Evolutionary conservation across 2,888 invertebrate species (phyloP).

Genomic region (Microchrysa polita): DNA sequence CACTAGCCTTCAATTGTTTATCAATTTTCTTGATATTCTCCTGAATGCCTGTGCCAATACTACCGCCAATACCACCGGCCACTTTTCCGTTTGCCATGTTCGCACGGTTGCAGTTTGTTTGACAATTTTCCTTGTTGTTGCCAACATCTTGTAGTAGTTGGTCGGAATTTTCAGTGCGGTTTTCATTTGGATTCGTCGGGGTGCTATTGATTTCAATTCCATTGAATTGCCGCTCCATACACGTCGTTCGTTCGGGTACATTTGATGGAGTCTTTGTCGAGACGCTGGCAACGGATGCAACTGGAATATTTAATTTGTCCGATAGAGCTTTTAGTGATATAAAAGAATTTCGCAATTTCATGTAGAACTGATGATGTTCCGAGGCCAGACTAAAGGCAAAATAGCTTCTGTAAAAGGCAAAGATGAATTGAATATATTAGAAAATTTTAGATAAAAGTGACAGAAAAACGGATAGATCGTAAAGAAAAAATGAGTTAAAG

Average conservation of each 20-base stretch:
- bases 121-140: background rate
- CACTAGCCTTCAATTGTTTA: slow-evolving; percentile 50
- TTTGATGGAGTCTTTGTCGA: background rate
- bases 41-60: slow-evolving; percentile 27
- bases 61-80: background rate
- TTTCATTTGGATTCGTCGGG: slow-evolving; percentile 4
- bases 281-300: slow-evolving; percentile 53
- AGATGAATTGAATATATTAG: too few relatives aligned
- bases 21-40: slow-evolving; percentile 50
- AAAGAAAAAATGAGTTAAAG: too few relatives aligned
- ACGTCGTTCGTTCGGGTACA: background rate
- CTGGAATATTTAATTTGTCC: slow-evolving; percentile 69
- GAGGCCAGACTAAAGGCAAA: slow-evolving; percentile 81
- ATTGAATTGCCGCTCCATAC: slow-evolving; percentile 1
- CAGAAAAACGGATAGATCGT: too few relatives aligned
- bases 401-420: slow-evolving; percentile 67
- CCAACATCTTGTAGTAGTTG: slow-evolving; percentile 4
- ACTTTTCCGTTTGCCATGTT: slow-evolving; percentile 11
- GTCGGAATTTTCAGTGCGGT: background rate
- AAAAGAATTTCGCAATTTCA: slow-evolving; percentile 76
- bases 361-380: slow-evolving; percentile 80
- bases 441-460: too few relatives aligned
- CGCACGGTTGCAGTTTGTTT: slow-evolving; percentile 26
- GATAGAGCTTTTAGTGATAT: slow-evolving; percentile 74
- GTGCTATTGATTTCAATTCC: slow-evolving; percentile 26